These are phyloP conservation scores for Gobio occitaniae DNA, from an alignment of 2,797 vertebrate species.

Conservation along the genomic window DNA sequence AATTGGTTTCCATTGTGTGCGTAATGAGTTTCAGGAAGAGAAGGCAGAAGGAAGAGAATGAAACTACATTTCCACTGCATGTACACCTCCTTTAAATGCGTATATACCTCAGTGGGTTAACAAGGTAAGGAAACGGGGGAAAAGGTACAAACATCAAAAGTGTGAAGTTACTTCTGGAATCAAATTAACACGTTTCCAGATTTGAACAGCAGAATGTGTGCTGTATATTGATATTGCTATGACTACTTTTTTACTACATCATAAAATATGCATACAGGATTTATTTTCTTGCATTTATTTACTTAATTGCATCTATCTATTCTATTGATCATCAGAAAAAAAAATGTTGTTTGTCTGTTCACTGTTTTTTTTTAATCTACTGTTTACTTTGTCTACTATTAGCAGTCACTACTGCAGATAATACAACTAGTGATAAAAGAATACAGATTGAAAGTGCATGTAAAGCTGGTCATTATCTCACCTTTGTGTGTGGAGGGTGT, in stretches of 20 bases:
- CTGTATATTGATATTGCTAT: neutral
- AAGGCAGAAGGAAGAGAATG: neutral
- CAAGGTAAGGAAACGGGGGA: neutral
- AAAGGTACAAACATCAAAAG: neutral
- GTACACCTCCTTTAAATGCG: neutral
- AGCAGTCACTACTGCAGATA: neutral
- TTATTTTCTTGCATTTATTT: neutral
- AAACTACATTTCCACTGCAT: neutral
- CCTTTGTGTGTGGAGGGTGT: constrained; percentile 82
- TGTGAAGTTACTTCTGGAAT: neutral
- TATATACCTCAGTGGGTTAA: neutral
- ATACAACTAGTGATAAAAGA: neutral
- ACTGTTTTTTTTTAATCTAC: neutral
- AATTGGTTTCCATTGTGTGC: constrained; percentile 25
- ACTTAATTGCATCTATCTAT: neutral
- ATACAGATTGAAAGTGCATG: neutral
- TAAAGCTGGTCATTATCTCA: constrained; percentile 55
- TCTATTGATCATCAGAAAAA: neutral
- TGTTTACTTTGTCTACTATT: neutral
- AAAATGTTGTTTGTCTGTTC: neutral
- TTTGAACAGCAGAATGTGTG: neutral
- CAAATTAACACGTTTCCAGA: neutral
- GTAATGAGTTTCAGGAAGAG: constrained; percentile 27
- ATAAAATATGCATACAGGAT: neutral
- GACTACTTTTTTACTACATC: neutral